Evolutionary conservation across 1,140 invertebrate species (phyloP), one percentile per base, ranked within the genome.

Genomic region (Lordiphosa collinella): DNA sequence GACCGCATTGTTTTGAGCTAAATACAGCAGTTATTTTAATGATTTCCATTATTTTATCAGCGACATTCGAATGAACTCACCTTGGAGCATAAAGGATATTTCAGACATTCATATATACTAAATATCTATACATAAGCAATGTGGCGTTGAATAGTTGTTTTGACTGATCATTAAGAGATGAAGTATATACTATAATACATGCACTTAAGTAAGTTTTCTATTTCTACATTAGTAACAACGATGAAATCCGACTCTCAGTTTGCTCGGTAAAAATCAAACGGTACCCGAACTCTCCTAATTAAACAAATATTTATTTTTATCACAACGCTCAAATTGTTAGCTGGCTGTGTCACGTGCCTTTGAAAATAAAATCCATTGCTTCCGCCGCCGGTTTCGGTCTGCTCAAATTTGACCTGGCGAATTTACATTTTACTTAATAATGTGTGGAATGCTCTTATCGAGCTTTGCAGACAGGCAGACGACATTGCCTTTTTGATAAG

Each of bases 11-110:
- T 51, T 73, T 73, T 44, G 44, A 52, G 22, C 52, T 53, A 40
- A 72, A 51, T 49, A 48, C 58, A 25, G 58, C 52, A 63, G 63
- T 63, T 70, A 62, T 49, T 47, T 13, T 29, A 59, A 57, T 69
- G 67, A 69, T 48, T 43, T 68, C 22, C 13, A 48, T 22, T 22
- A 22, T 22, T 22, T 22, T 5, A 22, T 22, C 4, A 22, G 6
- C 18, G 4, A 22, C 18, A 22, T 22, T 22, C 18, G 18, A 22
- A 22, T 22, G 18, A 22, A 5, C 18, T 22, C 18, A 22, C 18
- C 18, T 22, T 22, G 4, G 18, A 5, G 4, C 18, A 5, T 22
- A 5, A 22, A 22, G 18, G 18, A 22, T 22, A 22, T 13, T 47
- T 22, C 37, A 16, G 37, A 9, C 10, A 6, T 22, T n/a, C n/a